Base-by-base conservation (phyloP, 1,140 invertebrate species). In the Mesaphorura yosii region DNA sequence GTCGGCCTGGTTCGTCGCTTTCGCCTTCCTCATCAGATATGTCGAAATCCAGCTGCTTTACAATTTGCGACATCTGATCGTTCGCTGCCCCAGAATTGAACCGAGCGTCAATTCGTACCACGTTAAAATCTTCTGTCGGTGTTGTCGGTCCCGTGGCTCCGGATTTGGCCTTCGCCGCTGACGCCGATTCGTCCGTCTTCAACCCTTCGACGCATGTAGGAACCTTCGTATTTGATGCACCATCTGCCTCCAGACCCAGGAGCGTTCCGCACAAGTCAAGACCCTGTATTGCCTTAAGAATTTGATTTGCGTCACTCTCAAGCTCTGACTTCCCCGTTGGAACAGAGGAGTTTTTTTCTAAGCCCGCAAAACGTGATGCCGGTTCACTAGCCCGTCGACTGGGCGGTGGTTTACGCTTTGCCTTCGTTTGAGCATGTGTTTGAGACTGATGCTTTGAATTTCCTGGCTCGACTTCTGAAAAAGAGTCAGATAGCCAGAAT, bases 281-380 rank as follows among this genome's bases (percentile, higher is more conserved):
- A 27, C 57, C 60, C 45, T 53, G 57, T 26, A 62, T 50, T 12
- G 52, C 57, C n/a, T n/a, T n/a, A n/a, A n/a, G n/a, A n/a, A n/a
- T n/a, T n/a, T n/a, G n/a, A n/a, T 41, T 54, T 10, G 10, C 31
- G 31, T 34, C 10, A 34, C 10, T 34, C 10, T 10, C 31, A n/a
- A 34, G n/a, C 31, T 34, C 31, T n/a, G 10, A n/a, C 31, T 34
- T n/a, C n/a, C n/a, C n/a, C n/a, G 31, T n/a, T 34, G 31, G 31
- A 34, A 44, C 19, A 23, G 17, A 44, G n/a, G n/a, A n/a, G n/a
- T n/a, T n/a, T n/a, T n/a, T n/a, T n/a, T n/a, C n/a, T n/a, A n/a
- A n/a, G n/a, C n/a, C n/a, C n/a, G n/a, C n/a, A n/a, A n/a, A n/a
- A n/a, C n/a, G n/a, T n/a, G n/a, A n/a, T n/a, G n/a, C n/a, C n/a